Evolutionary conservation across 2,797 vertebrate species (phyloP).

Genomic region (Lagocephalus sceleratus): DNA sequence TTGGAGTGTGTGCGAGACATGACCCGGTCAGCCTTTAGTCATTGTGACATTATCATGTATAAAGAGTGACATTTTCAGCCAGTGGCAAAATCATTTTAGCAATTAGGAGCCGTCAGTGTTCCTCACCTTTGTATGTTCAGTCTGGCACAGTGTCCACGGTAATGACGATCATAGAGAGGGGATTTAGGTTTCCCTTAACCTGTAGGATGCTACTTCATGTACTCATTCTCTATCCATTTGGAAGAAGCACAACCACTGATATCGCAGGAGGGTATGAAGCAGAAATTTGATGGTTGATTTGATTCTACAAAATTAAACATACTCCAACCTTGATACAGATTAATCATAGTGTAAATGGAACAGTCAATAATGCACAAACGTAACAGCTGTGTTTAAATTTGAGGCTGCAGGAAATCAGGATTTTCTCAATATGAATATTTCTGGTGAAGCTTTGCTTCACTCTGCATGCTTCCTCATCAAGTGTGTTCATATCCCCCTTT

Average conservation of each 20-base stretch:
- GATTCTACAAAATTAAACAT: no score
- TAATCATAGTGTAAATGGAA: no score
- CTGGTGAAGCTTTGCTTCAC: no score
- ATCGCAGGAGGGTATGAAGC: neutral
- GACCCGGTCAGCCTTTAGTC: neutral
- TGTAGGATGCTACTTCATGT: neutral
- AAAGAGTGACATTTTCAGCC: slow-evolving; percentile 44
- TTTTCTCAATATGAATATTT: no score
- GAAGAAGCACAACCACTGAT: neutral
- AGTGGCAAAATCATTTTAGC: slow-evolving; percentile 11
- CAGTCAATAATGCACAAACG: no score
- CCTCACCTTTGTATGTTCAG: neutral
- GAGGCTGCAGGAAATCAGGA: no score
- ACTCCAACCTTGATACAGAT: no score
- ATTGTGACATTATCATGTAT: slow-evolving; percentile 26
- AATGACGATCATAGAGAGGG: neutral
- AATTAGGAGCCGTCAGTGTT: slow-evolving; percentile 6
- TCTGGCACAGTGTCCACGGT: neutral
- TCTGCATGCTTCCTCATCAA: no score
- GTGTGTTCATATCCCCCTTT: no score
- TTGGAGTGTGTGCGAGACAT: slow-evolving; percentile 1
- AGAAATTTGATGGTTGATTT: no score
- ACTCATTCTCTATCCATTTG: neutral
- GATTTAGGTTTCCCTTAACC: neutral
- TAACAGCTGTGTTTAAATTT: no score